These are phyloP conservation scores for Melopsittacus undulatus DNA, from an alignment of 2,797 vertebrate species.

Conservation along the genomic window DNA sequence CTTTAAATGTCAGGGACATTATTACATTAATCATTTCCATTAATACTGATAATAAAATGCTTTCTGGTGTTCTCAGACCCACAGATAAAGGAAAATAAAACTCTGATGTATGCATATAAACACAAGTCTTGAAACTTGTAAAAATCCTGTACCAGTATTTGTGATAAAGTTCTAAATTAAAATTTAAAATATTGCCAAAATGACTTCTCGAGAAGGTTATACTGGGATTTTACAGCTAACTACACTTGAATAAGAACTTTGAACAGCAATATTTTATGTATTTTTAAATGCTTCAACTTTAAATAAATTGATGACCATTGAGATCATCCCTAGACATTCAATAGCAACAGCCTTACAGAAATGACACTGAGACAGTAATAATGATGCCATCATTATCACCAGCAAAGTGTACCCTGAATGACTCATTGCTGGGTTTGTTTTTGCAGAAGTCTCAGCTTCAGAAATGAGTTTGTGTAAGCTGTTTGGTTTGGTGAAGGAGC, in stretches of 20 bases:
- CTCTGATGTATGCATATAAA: background rate
- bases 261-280: slow-evolving; percentile 21
- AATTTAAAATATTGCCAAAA: background rate
- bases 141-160: background rate
- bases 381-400: background rate
- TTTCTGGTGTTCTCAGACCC: slow-evolving; percentile 10
- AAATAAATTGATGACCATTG: slow-evolving; percentile 20
- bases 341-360: background rate
- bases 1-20: background rate
- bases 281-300: slow-evolving; percentile 8
- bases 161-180: background rate
- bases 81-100: slow-evolving; percentile 15
- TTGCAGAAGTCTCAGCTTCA: background rate
- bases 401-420: background rate
- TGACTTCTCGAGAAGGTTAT: background rate
- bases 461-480: background rate
- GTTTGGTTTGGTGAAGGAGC: background rate
- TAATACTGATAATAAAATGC: slow-evolving; percentile 25
- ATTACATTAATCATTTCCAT: slow-evolving; percentile 14
- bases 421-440: background rate
- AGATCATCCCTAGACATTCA: background rate
- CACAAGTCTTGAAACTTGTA: background rate
- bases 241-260: background rate
- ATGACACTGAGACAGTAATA: background rate
- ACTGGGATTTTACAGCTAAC: background rate